Conservation (phyloP, 2,113 vertebrate species). For the Macrotus californicus region DNA sequence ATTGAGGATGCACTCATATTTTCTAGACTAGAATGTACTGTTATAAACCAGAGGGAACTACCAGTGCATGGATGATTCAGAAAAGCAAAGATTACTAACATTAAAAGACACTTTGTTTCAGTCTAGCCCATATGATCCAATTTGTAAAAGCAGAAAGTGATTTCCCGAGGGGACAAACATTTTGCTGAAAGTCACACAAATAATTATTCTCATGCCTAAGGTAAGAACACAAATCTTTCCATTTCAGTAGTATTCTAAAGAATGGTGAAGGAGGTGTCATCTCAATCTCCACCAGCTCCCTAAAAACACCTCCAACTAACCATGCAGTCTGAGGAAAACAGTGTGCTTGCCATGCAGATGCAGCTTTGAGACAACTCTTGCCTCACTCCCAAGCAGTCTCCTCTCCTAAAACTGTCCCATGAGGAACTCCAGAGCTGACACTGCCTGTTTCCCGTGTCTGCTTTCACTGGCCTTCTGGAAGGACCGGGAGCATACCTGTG, state of each 20-base stretch:
- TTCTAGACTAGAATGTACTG: neutral
- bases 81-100: neutral
- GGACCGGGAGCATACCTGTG: neutral
- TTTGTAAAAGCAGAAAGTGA: neutral
- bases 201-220: neutral
- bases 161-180: neutral
- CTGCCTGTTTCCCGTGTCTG: neutral
- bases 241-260: neutral
- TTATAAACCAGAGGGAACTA: neutral
- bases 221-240: neutral
- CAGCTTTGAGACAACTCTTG: neutral
- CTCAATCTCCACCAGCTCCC: neutral
- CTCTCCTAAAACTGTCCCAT: neutral
- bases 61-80: neutral
- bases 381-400: neutral
- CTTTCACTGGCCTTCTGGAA: neutral
- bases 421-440: neutral
- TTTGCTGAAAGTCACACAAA: neutral
- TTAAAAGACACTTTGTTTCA: neutral
- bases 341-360: neutral
- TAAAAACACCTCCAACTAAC: neutral
- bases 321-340: neutral
- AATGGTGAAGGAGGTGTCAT: neutral
- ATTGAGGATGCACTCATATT: neutral
- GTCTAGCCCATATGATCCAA: too few relatives aligned